Conservation (phyloP, 2,888 invertebrate species). For the Sthenelais limicola region DNA sequence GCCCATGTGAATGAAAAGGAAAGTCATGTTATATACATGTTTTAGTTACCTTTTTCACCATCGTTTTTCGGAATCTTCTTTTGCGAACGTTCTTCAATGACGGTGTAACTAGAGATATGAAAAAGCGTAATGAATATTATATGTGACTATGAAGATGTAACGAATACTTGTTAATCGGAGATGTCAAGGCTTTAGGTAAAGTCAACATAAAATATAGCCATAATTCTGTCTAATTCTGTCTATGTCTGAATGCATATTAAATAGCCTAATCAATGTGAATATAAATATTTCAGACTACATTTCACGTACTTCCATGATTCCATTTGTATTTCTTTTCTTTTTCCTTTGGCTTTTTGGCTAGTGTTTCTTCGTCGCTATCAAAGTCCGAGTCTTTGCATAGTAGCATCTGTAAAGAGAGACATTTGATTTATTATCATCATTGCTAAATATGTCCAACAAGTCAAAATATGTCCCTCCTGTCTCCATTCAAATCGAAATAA, state of each 20-base stretch:
- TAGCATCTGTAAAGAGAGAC: slow-evolving; percentile 76
- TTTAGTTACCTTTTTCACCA: slow-evolving; percentile 87
- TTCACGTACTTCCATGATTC: slow-evolving; percentile 84
- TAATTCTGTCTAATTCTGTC: too few relatives aligned
- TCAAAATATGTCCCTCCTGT: background rate
- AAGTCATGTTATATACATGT: background rate
- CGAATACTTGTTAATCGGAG: too few relatives aligned
- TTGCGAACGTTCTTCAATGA: slow-evolving; percentile 96
- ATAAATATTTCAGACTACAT: background rate
- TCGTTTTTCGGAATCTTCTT: slow-evolving; percentile 91
- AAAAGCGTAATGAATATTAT: background rate
- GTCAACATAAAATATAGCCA: too few relatives aligned
- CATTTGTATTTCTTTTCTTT: slow-evolving; percentile 89
- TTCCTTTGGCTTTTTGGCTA: slow-evolving; percentile 59
- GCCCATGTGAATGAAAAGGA: background rate
- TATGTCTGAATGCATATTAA: too few relatives aligned
- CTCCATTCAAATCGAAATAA: background rate
- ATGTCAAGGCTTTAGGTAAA: too few relatives aligned
- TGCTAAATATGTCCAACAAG: background rate
- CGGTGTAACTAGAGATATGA: slow-evolving; percentile 80
- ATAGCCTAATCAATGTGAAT: background rate
- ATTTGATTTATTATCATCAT: slow-evolving; percentile 5
- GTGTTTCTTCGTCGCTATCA: slow-evolving; percentile 60
- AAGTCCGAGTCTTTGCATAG: slow-evolving; percentile 92
- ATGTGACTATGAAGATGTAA: background rate